Evolutionary conservation across 2,113 vertebrate genomes (phyloP).

Genomic region (Oxygymnocypris stewartii): DNA sequence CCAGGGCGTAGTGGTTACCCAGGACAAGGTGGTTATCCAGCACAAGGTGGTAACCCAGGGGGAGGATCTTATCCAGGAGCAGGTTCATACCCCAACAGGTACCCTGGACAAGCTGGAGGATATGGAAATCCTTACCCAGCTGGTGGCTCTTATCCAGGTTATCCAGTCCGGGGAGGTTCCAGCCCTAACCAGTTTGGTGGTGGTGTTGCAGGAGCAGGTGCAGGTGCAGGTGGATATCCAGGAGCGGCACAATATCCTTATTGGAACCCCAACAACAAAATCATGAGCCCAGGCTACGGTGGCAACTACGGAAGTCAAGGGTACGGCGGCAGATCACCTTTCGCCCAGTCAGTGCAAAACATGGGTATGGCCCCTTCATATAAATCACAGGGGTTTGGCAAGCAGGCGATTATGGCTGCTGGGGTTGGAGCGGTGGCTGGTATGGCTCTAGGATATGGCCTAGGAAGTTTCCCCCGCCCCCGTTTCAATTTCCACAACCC

Average conservation of each 20-base stretch:
- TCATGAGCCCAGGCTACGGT: slow-evolving; percentile 73
- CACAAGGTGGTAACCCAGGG: slow-evolving; percentile 27
- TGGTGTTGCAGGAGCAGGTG: slow-evolving; percentile 40
- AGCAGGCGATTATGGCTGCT: slow-evolving; percentile 68
- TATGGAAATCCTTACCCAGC: slow-evolving; percentile 52
- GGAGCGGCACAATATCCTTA: slow-evolving; percentile 65
- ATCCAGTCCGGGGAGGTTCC: slow-evolving; percentile 52
- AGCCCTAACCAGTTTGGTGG: slow-evolving; percentile 45
- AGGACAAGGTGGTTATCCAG: slow-evolving; percentile 7
- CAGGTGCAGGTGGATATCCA: slow-evolving; percentile 47
- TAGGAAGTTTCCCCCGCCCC: slow-evolving; percentile 73
- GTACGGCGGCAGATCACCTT: slow-evolving; percentile 69
- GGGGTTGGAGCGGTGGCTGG: slow-evolving; percentile 70
- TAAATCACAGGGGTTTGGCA: slow-evolving; percentile 72
- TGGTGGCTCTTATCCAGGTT: slow-evolving; percentile 57
- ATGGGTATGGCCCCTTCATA: slow-evolving; percentile 66
- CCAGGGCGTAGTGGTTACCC: slow-evolving; percentile 48
- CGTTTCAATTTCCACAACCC: slow-evolving; percentile 69
- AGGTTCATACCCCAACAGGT: slow-evolving; percentile 45
- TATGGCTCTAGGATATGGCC: slow-evolving; percentile 75
- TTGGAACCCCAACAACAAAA: slow-evolving; percentile 76
- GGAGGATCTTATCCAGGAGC: slow-evolving; percentile 35
- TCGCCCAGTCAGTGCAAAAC: slow-evolving; percentile 65
- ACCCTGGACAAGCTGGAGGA: slow-evolving; percentile 49
- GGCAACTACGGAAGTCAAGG: slow-evolving; percentile 64